Percentiles rank a stretch among this genome's conserved stretches.
Conservation (phyloP, 1,140 invertebrate genomes). For the Hesperophylax magnus region DNA sequence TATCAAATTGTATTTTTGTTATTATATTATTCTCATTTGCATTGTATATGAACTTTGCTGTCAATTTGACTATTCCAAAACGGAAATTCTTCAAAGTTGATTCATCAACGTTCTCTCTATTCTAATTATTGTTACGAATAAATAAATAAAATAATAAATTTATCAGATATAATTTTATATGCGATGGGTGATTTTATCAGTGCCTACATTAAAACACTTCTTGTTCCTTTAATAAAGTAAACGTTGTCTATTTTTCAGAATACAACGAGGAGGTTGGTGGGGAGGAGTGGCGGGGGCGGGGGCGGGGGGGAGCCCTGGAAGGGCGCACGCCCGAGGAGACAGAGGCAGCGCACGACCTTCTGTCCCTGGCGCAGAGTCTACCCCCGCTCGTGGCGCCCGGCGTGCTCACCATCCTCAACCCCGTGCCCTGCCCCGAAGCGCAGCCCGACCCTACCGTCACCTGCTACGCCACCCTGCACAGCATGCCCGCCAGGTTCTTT, state of each 20-base stretch:
- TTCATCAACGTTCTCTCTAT: too few species aligned
- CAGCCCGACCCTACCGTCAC: slow-evolving; percentile 53
- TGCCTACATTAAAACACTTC: too few species aligned
- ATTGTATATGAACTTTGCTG: too few species aligned
- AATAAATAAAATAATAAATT: too few species aligned
- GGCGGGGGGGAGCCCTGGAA: slow-evolving; percentile 7
- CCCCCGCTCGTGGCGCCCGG: slow-evolving; percentile 81
- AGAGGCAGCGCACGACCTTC: slow-evolving; percentile 87
- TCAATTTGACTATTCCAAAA: too few species aligned
- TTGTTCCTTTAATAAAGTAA: too few species aligned
- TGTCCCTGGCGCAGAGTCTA: slow-evolving; percentile 84
- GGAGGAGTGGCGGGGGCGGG: background rate
- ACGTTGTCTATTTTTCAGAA: slow-evolving; percentile 33
- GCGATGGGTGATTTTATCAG: too few species aligned
- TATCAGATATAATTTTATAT: too few species aligned
- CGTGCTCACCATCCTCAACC: slow-evolving; percentile 72
- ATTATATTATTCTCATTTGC: too few species aligned
- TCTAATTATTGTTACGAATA: too few species aligned
- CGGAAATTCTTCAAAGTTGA: too few species aligned
- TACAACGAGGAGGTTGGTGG: slow-evolving; percentile 32
- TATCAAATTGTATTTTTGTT: too few species aligned
- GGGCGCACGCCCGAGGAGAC: slow-evolving; percentile 82
- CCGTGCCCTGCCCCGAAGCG: slow-evolving; percentile 60
- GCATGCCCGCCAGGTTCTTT: slow-evolving; percentile 22
- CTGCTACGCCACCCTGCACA: slow-evolving; percentile 45